Evolutionary conservation across 2,113 vertebrate species (phyloP).

Genomic region (Numida meleagris): DNA sequence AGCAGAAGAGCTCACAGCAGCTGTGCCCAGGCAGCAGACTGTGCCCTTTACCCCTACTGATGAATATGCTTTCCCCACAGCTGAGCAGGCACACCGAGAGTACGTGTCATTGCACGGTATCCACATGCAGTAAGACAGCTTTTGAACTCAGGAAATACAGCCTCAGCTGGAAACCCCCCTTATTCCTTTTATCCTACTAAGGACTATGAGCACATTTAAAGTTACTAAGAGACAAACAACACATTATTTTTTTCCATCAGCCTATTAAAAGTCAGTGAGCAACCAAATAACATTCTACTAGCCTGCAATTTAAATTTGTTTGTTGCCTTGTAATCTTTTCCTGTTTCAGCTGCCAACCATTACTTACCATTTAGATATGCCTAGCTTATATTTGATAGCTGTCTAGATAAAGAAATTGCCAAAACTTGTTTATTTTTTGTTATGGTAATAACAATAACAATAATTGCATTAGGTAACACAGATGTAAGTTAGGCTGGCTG

Average conservation of each 20-base stretch:
- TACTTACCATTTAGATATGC: not conserved
- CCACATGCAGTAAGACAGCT: not conserved
- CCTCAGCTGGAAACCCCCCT: not conserved
- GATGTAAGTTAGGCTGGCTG: not conserved
- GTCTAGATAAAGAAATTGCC: not conserved
- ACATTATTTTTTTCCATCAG: not conserved
- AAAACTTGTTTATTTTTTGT: not conserved
- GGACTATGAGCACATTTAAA: not conserved
- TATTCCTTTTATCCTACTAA: not conserved
- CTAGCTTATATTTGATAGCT: not conserved
- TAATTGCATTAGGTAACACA: not conserved
- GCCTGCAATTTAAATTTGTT: not conserved
- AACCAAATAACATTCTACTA: not conserved
- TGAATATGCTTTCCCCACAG: too few relatives aligned
- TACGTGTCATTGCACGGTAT: rapidly evolving
- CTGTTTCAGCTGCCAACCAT: not conserved
- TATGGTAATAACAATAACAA: too few relatives aligned
- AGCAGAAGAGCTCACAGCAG: not conserved
- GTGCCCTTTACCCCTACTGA: not conserved
- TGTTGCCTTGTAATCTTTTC: not conserved
- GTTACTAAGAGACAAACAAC: not conserved
- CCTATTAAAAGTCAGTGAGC: not conserved
- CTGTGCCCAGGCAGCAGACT: not conserved
- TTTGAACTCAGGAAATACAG: not conserved
- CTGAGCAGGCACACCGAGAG: rapidly evolving